Percentiles rank a stretch among this genome's conserved stretches.
Conservation (phyloP, 1,140 invertebrate species). For the Papilio polyxenes region DNA sequence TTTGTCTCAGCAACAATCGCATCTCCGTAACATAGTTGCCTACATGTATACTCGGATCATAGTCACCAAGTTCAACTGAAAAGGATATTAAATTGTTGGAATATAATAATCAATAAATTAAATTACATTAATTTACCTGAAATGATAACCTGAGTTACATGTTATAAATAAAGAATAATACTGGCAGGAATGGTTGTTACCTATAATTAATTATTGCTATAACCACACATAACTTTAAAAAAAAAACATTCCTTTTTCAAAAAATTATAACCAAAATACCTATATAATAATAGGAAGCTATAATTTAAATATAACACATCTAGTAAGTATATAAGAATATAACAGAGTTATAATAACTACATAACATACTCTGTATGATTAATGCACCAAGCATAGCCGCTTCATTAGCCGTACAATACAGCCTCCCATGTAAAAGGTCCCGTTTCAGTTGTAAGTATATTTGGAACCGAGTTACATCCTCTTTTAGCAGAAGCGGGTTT, state of each 20-base stretch:
- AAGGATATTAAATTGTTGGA: slow-evolving; percentile 43
- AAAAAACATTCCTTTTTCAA: no score
- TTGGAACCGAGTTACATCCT: slow-evolving; percentile 94
- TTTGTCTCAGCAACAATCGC: slow-evolving; percentile 95
- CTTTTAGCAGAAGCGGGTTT: slow-evolving; percentile 90
- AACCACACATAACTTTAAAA: not conserved
- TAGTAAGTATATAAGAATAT: no score
- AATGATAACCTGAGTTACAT: not conserved
- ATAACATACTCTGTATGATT: slow-evolving; percentile 92
- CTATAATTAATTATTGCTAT: not conserved
- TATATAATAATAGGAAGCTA: no score
- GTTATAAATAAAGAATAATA: slow-evolving; percentile 17
- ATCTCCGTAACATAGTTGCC: slow-evolving; percentile 95
- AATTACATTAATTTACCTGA: not conserved
- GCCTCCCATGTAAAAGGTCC: slow-evolving; percentile 95
- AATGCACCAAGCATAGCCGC: slow-evolving; percentile 94
- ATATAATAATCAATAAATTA: slow-evolving; percentile 19
- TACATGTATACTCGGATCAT: slow-evolving; percentile 92
- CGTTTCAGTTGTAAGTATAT: slow-evolving; percentile 96
- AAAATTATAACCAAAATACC: no score
- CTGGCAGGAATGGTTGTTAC: not conserved
- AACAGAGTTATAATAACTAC: not conserved
- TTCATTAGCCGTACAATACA: slow-evolving; percentile 94
- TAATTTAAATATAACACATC: no score
- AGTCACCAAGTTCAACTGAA: slow-evolving; percentile 96